Evolutionary conservation across 2,113 vertebrate genomes (phyloP).

Genomic region (Syngnathus typhle): DNA sequence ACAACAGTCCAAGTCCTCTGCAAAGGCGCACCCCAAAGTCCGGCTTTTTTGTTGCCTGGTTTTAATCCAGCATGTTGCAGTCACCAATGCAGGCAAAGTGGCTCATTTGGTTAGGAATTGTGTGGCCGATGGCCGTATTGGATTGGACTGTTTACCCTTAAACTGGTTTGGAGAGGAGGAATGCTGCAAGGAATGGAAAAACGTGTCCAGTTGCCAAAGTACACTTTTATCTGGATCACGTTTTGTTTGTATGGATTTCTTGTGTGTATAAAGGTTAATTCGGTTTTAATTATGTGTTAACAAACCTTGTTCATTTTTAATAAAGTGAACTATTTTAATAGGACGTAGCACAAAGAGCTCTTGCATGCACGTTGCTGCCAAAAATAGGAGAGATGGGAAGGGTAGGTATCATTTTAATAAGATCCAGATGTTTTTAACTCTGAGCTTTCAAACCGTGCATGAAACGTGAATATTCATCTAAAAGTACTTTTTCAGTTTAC

Average conservation of each 20-base stretch:
- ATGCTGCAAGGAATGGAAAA: not conserved
- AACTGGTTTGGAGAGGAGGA: not conserved
- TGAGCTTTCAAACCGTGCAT: not conserved
- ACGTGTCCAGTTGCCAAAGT: conserved; percentile 7
- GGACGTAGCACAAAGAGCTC: conserved; percentile 11
- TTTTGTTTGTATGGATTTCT: not conserved
- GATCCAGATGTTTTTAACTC: conserved; percentile 30
- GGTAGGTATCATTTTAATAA: conserved; percentile 10
- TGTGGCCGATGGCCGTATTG: not conserved
- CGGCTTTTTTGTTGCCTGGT: conserved; percentile 4
- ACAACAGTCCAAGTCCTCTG: conserved; percentile 9
- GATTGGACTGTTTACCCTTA: not conserved
- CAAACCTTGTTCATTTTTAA: not conserved
- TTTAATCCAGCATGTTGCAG: not conserved
- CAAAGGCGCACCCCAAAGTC: conserved; percentile 25
- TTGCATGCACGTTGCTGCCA: conserved; percentile 36
- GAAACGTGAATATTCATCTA: not conserved
- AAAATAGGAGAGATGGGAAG: conserved; percentile 20
- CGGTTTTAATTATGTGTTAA: not conserved
- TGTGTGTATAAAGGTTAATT: not conserved
- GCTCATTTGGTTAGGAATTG: not conserved
- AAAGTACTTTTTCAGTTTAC: no score
- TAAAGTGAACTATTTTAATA: not conserved
- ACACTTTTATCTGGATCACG: not conserved
- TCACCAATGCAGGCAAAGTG: not conserved